These are phyloP conservation scores for Nyctibius bracteatus DNA, from an alignment of 2,113 vertebrate genomes.

Conservation along the genomic window DNA sequence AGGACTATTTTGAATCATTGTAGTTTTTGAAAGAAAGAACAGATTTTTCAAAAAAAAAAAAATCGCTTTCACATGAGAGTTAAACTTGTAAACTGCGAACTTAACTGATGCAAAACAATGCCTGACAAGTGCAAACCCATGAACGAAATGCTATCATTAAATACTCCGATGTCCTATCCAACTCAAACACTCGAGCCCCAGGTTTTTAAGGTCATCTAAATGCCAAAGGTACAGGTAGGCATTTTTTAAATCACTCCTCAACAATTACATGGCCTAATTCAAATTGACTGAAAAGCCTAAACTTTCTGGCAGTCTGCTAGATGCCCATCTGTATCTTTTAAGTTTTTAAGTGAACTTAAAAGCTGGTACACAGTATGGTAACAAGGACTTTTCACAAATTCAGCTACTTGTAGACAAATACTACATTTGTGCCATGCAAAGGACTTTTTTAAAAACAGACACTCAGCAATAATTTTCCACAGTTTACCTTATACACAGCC, in stretches of 20 bases:
- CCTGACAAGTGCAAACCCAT: neutral
- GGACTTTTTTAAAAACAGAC: neutral
- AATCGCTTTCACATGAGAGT: neutral
- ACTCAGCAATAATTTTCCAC: neutral
- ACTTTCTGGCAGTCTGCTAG: neutral
- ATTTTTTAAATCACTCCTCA: neutral
- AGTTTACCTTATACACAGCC: neutral
- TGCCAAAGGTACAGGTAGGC: neutral
- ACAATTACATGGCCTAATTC: neutral
- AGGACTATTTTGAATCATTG: neutral
- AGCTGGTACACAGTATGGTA: neutral
- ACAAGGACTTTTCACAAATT: neutral
- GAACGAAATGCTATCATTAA: neutral
- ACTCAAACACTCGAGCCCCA: neutral
- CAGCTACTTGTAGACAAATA: neutral
- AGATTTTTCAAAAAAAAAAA: neutral
- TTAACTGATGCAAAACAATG: neutral
- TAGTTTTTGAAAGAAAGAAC: neutral
- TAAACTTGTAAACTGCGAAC: neutral
- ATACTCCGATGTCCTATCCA: neutral
- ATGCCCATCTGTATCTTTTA: neutral
- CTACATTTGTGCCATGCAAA: neutral
- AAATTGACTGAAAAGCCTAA: fast-evolving
- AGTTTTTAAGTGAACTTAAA: neutral
- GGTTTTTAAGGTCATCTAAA: neutral